A percentile compares a stretch with the other conserved stretches of the same genome.
Conservation (phyloP, 2,888 invertebrate species). For the Meloe dianella region DNA sequence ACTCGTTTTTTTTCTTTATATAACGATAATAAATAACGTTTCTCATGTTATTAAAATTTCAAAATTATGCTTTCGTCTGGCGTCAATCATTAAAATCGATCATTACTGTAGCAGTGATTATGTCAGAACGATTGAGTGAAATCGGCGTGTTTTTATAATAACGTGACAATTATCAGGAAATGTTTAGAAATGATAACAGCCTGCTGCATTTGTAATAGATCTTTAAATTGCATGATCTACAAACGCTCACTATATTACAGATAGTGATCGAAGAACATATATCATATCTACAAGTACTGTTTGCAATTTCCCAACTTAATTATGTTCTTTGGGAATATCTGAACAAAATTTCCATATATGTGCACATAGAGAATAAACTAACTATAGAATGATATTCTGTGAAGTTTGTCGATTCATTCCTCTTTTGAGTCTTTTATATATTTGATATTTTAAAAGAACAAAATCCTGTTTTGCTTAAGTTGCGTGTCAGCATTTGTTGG, state of each 20-base stretch:
- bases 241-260: conserved; percentile 1
- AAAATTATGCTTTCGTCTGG: background rate
- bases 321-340: conserved; percentile 8
- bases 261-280: background rate
- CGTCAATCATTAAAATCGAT: background rate
- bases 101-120: background rate
- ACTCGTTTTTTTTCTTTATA: background rate
- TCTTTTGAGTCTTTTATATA: no score
- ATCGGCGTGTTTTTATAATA: conserved; percentile 17
- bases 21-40: background rate
- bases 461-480: conserved; percentile 1
- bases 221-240: conserved; percentile 30
- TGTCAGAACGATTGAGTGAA: background rate
- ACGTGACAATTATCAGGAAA: conserved; percentile 24
- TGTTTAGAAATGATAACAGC: conserved; percentile 19
- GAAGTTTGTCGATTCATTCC: background rate
- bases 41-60: background rate
- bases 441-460: no score
- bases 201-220: conserved; percentile 29
- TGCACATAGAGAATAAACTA: background rate
- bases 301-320: conserved; percentile 22
- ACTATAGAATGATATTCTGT: background rate
- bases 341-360: background rate
- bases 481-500: conserved; percentile 25
- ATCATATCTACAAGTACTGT: background rate